These are phyloP conservation scores for Oxygymnocypris stewartii DNA, from an alignment of 2,113 vertebrate genomes.

Conservation along the genomic window DNA sequence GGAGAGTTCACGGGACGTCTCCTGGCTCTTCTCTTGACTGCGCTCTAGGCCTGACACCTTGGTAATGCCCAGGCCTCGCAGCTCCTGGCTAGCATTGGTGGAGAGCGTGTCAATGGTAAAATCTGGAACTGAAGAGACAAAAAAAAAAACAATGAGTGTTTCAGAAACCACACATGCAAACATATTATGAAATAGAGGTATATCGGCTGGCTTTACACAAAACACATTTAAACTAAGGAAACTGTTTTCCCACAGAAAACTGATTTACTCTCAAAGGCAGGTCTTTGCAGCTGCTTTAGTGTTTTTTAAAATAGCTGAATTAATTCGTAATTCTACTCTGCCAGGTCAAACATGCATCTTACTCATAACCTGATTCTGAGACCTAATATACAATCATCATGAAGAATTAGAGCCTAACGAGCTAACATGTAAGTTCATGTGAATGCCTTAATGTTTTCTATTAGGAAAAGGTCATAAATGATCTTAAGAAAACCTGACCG, in stretches of 20 bases:
- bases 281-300: background rate
- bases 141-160: background rate
- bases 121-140: conserved; percentile 80
- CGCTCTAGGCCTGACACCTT: conserved; percentile 97
- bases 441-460: conserved; percentile 14
- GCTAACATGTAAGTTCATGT: background rate
- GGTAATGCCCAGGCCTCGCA: conserved; percentile 81
- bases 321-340: background rate
- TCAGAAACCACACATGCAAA: background rate
- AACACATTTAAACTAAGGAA: no score
- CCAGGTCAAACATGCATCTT: background rate
- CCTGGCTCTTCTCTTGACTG: conserved; percentile 95
- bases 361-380: background rate
- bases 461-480: background rate
- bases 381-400: background rate
- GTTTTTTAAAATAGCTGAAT: background rate
- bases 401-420: background rate
- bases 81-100: conserved; percentile 87
- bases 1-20: conserved; percentile 80
- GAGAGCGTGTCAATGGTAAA: conserved; percentile 78
- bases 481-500: background rate
- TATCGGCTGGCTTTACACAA: background rate
- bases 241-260: background rate
- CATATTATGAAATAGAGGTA: background rate
- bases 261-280: background rate